Percentiles rank a stretch among this genome's conserved stretches.
Evolutionary conservation across 2,888 invertebrate species (phyloP).

Genomic region (Ctenicera cuprea): DNA sequence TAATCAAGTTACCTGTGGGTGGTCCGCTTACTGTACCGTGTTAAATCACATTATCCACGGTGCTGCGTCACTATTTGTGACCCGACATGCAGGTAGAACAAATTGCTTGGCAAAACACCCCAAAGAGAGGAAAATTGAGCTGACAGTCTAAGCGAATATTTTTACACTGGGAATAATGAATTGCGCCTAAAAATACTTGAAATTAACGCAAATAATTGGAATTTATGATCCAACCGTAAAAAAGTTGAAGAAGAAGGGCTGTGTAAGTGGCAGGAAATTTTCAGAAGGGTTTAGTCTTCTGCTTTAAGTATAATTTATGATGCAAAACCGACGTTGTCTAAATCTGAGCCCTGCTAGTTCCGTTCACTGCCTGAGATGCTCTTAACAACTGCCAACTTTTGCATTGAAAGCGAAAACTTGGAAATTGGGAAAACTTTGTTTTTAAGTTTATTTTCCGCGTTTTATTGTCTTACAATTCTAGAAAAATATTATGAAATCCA

Average conservation of each 20-base stretch:
- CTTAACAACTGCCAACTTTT: conserved; percentile 31
- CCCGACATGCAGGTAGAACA: conserved; percentile 48
- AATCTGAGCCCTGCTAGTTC: conserved; percentile 32
- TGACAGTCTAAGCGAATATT: conserved; percentile 16
- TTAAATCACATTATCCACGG: conserved; percentile 50
- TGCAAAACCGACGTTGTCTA: conserved; percentile 42
- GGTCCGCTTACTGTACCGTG: conserved; percentile 49
- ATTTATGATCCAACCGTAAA: conserved; percentile 29
- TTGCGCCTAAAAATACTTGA: conserved; percentile 9
- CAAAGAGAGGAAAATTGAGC: conserved; percentile 36
- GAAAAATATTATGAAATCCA: not conserved
- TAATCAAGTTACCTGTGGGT: conserved; percentile 52
- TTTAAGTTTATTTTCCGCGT: conserved; percentile 14
- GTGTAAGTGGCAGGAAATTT: conserved; percentile 37
- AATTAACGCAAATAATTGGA: conserved; percentile 39
- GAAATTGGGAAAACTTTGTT: conserved; percentile 28
- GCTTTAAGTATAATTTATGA: conserved; percentile 42
- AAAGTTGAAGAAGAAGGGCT: conserved; percentile 32
- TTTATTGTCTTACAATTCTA: conserved; percentile 19
- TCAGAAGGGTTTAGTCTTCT: conserved; percentile 33
- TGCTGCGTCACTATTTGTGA: conserved; percentile 44
- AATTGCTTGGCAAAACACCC: conserved; percentile 44
- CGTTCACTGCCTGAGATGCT: conserved; percentile 34
- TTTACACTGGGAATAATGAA: not conserved
- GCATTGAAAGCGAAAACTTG: conserved; percentile 36